These are phyloP conservation scores for Phasia obesa DNA, from an alignment of 2,888 invertebrate species.

Conservation along the genomic window DNA sequence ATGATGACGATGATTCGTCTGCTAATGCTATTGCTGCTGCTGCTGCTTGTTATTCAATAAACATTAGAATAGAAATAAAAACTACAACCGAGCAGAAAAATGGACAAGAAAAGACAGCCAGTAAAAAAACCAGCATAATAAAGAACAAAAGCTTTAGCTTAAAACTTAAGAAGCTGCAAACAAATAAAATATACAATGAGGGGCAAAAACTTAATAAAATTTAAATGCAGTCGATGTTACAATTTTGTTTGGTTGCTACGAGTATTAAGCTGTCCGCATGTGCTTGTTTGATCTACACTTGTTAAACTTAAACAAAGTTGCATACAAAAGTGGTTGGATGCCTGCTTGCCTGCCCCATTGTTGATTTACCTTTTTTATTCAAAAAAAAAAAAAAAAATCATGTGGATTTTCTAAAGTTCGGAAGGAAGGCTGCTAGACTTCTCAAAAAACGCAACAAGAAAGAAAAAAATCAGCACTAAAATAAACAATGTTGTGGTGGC, in stretches of 20 bases:
- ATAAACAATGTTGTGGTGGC: background rate
- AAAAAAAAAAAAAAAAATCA: too few relatives aligned
- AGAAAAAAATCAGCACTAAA: too few relatives aligned
- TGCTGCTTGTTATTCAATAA: conserved; percentile 63
- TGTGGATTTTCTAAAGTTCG: too few relatives aligned
- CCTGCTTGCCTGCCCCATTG: background rate
- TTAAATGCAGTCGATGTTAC: conserved; percentile 2
- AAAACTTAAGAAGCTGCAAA: conserved; percentile 53
- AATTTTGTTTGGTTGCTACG: conserved; percentile 8
- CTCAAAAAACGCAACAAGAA: conserved; percentile 12
- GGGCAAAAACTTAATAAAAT: conserved; percentile 17
- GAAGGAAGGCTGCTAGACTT: background rate
- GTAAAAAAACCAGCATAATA: conserved; percentile 50
- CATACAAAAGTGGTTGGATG: conserved; percentile 48
- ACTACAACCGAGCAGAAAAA: background rate
- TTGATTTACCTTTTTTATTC: background rate
- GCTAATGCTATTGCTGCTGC: conserved; percentile 15
- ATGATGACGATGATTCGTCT: conserved; percentile 1
- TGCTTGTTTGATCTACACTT: conserved; percentile 71
- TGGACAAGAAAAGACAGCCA: background rate
- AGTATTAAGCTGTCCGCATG: conserved; percentile 74
- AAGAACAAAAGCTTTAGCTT: conserved; percentile 51
- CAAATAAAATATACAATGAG: conserved; percentile 15
- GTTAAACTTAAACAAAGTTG: conserved; percentile 72
- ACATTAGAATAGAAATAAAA: conserved; percentile 56